Percentiles rank a stretch among this genome's conserved stretches.
phyloP scores from a whole-genome alignment of 2,888 invertebrate species.

The Tenthredo amoena region DNA sequence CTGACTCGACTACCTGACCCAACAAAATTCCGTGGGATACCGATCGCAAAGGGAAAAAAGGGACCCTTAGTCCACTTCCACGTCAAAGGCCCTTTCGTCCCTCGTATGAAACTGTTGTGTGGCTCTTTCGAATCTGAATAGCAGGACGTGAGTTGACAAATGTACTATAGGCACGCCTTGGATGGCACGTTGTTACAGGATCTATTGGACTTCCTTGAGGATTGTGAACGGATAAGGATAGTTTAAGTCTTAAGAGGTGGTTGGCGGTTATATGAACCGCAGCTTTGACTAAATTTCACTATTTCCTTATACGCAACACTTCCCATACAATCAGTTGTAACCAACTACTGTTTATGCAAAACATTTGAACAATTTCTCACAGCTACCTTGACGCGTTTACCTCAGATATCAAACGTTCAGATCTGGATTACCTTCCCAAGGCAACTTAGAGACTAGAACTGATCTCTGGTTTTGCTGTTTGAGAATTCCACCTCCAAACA shows the following conservation, averaged over 20 bases:
- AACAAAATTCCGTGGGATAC: not conserved
- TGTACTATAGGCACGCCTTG: conserved; percentile 20
- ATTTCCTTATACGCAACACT: conserved; percentile 45
- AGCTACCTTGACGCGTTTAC: conserved; percentile 49
- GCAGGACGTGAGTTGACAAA: conserved; percentile 48
- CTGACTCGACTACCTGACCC: conserved; percentile 43
- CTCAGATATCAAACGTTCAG: conserved; percentile 19
- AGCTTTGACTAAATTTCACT: conserved; percentile 35
- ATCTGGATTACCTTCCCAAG: conserved; percentile 51
- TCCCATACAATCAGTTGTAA: conserved; percentile 44
- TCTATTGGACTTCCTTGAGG: conserved; percentile 20
- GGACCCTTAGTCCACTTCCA: not conserved
- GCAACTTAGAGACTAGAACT: conserved; percentile 22
- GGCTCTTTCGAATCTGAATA: not conserved
- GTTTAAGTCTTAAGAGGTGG: not conserved
- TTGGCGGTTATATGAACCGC: conserved; percentile 14
- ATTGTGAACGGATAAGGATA: conserved; percentile 24
- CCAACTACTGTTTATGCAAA: conserved; percentile 59
- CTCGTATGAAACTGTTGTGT: not conserved
- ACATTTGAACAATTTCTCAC: conserved; percentile 60
- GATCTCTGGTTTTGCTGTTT: not conserved
- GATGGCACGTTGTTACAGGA: not conserved
- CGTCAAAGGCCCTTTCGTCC: not conserved
- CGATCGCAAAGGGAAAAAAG: not conserved
- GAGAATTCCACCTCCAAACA: conserved; percentile 37